Evolutionary conservation across 2,797 vertebrate genomes (phyloP).

Genomic region (Danionella dracula): DNA sequence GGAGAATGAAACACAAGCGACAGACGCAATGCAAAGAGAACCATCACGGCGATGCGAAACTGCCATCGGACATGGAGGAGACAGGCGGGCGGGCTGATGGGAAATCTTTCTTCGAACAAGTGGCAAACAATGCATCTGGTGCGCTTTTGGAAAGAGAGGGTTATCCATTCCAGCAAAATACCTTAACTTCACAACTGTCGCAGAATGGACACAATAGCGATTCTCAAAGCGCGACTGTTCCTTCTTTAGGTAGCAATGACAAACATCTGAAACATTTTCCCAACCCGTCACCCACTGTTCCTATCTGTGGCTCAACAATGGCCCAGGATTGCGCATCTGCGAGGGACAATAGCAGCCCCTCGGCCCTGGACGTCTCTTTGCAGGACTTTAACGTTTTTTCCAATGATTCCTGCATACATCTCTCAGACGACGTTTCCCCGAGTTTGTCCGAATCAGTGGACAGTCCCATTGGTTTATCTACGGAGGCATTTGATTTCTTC

Average conservation of each 20-base stretch:
- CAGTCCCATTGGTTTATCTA: constrained; percentile 83
- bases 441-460: constrained; percentile 85
- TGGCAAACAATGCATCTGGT: constrained; percentile 70
- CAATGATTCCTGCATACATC: constrained; percentile 85
- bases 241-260: constrained; percentile 94
- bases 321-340: constrained; percentile 91
- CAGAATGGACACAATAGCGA: constrained; percentile 87
- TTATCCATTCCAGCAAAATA: constrained; percentile 85
- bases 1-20: constrained; percentile 96
- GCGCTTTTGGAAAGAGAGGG: constrained; percentile 84
- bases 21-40: constrained; percentile 95
- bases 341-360: constrained; percentile 87
- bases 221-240: constrained; percentile 81
- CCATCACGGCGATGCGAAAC: constrained; percentile 81
- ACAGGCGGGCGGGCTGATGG: constrained; percentile 74
- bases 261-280: constrained; percentile 99
- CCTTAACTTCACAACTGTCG: constrained; percentile 79
- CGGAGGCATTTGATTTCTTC: constrained; percentile 92
- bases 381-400: constrained; percentile 90
- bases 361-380: constrained; percentile 83
- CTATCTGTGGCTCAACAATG: constrained; percentile 86
- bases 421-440: constrained; percentile 84
- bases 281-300: constrained; percentile 86
- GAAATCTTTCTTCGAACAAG: constrained; percentile 79
- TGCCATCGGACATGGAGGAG: constrained; percentile 78